Percentiles rank a stretch among this genome's conserved stretches.
Conservation (phyloP, 2,113 vertebrate genomes). For the Seriola dumerili region DNA sequence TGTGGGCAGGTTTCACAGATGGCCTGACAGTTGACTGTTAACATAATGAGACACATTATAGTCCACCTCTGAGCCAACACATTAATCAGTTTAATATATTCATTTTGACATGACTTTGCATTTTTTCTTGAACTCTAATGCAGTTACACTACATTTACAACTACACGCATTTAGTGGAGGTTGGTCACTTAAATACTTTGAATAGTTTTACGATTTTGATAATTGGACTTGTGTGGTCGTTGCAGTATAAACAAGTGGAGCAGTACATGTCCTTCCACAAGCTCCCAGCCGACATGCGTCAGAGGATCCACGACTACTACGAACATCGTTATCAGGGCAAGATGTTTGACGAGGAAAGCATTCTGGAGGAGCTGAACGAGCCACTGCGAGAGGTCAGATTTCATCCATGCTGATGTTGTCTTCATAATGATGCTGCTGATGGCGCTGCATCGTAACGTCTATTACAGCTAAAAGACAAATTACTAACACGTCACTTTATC, state of each 20-base stretch:
- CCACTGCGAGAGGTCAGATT: conserved; percentile 92
- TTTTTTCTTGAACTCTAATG: conserved; percentile 39
- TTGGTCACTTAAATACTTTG: not conserved
- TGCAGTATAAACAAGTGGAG: conserved; percentile 98
- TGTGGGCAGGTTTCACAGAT: conserved; percentile 79
- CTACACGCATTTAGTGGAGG: not conserved
- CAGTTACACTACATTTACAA: not conserved
- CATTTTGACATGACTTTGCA: conserved; percentile 67
- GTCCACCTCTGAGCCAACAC: conserved; percentile 72
- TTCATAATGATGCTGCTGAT: not conserved
- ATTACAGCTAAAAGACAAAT: not conserved
- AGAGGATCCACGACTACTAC: conserved; percentile 98
- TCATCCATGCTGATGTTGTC: not conserved
- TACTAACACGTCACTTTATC: not conserved
- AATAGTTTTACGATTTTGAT: not conserved
- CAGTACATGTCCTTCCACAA: conserved; percentile 99
- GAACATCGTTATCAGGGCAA: conserved; percentile 99
- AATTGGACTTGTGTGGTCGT: conserved; percentile 6
- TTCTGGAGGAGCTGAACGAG: conserved; percentile 96
- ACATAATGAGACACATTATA: conserved; percentile 78
- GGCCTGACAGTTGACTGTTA: conserved; percentile 78
- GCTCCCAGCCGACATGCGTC: conserved; percentile 94
- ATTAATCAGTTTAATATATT: conserved; percentile 74
- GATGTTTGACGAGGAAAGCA: conserved; percentile 99
- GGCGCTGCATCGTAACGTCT: not conserved